Evolutionary conservation across 2,113 vertebrate species (phyloP), one percentile per base, ranked within the genome.

Genomic region (Ceyx melanurus): DNA sequence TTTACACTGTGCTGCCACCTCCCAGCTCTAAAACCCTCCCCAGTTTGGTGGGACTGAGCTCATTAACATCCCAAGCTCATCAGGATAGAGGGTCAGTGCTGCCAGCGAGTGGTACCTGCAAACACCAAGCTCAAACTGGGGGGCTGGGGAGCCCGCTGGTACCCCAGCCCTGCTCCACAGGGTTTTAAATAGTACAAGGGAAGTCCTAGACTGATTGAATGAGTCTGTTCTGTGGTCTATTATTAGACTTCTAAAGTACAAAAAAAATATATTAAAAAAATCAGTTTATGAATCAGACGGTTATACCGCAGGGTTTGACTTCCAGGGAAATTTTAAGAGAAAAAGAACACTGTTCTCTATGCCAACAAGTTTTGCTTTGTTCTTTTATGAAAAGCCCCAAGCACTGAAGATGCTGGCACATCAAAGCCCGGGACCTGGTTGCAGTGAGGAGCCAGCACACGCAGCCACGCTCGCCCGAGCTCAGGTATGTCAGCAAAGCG

Each of bases 261-360:
- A 42, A 56, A 57, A 93, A 50, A 50, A 50, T 19, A 46, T 20
- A 46, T 18, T 46, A 46, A 46, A 50, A 86, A 89, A 65, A 29
- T 31, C 88, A 37, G 72, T 76, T 85, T 56, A 48, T 77, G 87
- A 92, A 93, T 79, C 71, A 90, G 91, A 83, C 61, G 16, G 82
- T 58, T 84, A 23, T 4, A 77, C 67, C 0, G 11, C 31, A 6
- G 86, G 78, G 35, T 82, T 67, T 93, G 84, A 89, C 65, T 93
- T 77, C 29, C 94, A 92, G 95, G 67, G 95, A 91, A 81, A 74
- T 40, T 29, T 29, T 11, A 76, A 90, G 86, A 96, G 89, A 29
- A 53, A 65, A 78, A 93, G 58, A 18, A 4, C 46, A 11, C 61
- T 71, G 75, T 71, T 91, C 64, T 46, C 79, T 9, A 22, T 1